A percentile compares a stretch with the other conserved stretches of the same genome.
phyloP scores from a whole-genome alignment of 2,888 invertebrate genomes.

The Volucella inanis region DNA sequence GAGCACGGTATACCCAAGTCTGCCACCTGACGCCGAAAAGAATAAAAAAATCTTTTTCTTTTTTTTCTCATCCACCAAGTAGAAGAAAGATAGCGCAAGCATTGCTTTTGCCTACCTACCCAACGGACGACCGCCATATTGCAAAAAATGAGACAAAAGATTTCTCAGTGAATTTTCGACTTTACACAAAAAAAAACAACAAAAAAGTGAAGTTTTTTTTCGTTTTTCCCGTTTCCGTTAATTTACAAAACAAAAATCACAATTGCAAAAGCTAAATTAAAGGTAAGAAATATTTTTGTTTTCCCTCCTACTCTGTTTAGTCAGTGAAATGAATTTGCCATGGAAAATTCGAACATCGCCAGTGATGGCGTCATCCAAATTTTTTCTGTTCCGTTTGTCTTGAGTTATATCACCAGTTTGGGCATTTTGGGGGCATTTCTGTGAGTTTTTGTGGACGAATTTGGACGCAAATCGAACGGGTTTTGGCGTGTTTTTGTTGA shows the following conservation, averaged over 20 bases:
- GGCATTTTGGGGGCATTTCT: conserved; percentile 14
- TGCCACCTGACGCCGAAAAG: conserved; percentile 50
- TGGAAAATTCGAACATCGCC: conserved; percentile 14
- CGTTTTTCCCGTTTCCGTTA: conserved; percentile 50
- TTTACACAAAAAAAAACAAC: neutral
- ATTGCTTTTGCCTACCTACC: conserved; percentile 46
- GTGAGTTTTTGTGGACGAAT: conserved; percentile 15
- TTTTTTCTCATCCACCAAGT: conserved; percentile 67
- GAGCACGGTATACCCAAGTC: conserved; percentile 56
- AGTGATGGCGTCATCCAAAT: conserved; percentile 63
- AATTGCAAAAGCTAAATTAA: conserved; percentile 10
- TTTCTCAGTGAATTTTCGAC: conserved; percentile 71
- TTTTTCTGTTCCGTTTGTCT: conserved; percentile 28
- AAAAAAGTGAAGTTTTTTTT: conserved; percentile 61
- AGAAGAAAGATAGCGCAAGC: conserved; percentile 75
- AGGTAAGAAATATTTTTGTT: conserved; percentile 44
- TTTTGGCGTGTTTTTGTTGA: conserved; percentile 61
- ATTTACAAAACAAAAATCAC: conserved; percentile 43
- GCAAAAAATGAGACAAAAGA: conserved; percentile 77
- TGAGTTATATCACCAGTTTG: conserved; percentile 55
- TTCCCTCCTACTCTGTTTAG: neutral
- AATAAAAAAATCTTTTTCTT: conserved; percentile 70
- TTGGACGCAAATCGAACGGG: neutral
- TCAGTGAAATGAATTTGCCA: neutral
- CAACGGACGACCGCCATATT: conserved; percentile 76